Evolutionary conservation across 2,113 vertebrate genomes (phyloP).

Genomic region (Megaceryle maxima): DNA sequence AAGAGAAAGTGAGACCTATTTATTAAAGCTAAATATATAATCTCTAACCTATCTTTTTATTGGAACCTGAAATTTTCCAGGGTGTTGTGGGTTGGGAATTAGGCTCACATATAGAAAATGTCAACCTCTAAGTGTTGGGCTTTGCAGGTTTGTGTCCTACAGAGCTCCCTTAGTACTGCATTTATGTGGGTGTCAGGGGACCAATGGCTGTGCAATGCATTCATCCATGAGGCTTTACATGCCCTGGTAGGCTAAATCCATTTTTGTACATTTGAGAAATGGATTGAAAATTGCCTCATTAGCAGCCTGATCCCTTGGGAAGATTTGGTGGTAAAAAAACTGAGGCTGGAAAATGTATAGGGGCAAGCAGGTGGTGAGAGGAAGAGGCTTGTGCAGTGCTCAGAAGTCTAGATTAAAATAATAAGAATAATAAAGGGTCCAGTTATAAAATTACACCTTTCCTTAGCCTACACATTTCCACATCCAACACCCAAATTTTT

Average conservation of each 20-base stretch:
- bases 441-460: neutral
- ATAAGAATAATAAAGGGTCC: neutral
- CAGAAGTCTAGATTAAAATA: neutral
- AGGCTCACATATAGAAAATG: neutral
- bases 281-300: neutral
- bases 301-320: accelerated
- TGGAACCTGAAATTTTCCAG: neutral
- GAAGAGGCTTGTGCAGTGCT: neutral
- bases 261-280: neutral
- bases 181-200: neutral
- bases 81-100: neutral
- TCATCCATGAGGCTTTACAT: accelerated
- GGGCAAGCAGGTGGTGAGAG: neutral
- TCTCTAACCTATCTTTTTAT: neutral
- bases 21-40: neutral
- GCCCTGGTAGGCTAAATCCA: neutral
- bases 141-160: neutral
- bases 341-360: neutral
- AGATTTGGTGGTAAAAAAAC: neutral
- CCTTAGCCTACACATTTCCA: neutral
- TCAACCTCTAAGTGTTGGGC: neutral
- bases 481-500: neutral
- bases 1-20: neutral
- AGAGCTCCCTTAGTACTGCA: neutral
- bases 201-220: neutral